A percentile compares a stretch with the other conserved stretches of the same genome.
Conservation (phyloP, 2,888 invertebrate species). For the Pollenia amentaria region DNA sequence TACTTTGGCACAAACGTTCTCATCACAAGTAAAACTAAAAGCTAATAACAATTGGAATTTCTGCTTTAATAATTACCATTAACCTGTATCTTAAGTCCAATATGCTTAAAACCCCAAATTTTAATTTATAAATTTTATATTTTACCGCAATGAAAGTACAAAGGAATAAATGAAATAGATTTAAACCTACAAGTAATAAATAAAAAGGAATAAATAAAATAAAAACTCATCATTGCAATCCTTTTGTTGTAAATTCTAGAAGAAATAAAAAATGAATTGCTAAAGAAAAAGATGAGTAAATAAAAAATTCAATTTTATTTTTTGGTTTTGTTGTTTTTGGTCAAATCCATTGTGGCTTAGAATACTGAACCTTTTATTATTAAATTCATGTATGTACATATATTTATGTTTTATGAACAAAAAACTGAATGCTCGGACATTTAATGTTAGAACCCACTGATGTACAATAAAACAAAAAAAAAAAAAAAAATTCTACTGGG, state of each 20-base stretch:
- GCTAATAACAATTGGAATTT: too few species aligned
- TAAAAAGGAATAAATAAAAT: slow-evolving; percentile 34
- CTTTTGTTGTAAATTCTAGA: slow-evolving; percentile 49
- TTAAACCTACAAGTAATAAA: slow-evolving; percentile 37
- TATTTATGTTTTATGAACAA: slow-evolving; percentile 45
- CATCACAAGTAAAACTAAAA: too few species aligned
- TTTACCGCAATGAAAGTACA: slow-evolving; percentile 41
- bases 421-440: slow-evolving; percentile 7
- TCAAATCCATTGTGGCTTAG: slow-evolving; percentile 71
- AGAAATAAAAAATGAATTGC: slow-evolving; percentile 34
- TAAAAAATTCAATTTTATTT: slow-evolving; percentile 68
- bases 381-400: slow-evolving; percentile 36
- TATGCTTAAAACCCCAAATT: slow-evolving; percentile 17
- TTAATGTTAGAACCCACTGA: neutral
- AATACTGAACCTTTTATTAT: slow-evolving; percentile 68
- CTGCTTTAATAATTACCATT: too few species aligned
- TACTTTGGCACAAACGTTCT: too few species aligned
- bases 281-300: slow-evolving; percentile 28
- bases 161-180: slow-evolving; percentile 18
- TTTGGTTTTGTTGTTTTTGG: slow-evolving; percentile 50
- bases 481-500: neutral
- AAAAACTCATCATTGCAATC: slow-evolving; percentile 60
- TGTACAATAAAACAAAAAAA: slow-evolving; percentile 42
- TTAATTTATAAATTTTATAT: slow-evolving; percentile 59
- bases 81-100: too few species aligned